phyloP scores from a whole-genome alignment of 2,888 invertebrate genomes.

The Stratiomys singularior region DNA sequence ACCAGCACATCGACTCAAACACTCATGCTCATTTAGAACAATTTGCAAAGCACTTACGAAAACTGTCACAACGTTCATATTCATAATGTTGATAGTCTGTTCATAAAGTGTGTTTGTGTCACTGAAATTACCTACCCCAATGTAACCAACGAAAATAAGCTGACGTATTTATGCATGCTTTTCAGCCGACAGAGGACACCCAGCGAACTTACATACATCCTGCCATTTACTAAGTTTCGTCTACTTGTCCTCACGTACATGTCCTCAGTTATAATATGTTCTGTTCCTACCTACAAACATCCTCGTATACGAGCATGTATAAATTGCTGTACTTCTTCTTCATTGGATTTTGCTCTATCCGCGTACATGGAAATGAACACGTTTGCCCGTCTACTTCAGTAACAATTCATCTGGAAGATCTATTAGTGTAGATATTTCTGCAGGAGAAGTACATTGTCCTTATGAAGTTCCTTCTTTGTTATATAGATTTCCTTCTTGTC shows the following conservation, averaged over 20 bases:
- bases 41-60: conserved; percentile 23
- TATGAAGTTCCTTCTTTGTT: conserved; percentile 11
- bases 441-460: conserved; percentile 6
- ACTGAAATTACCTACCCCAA: conserved; percentile 28
- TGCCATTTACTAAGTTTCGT: not conserved
- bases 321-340: not conserved
- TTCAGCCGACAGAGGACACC: too few relatives aligned
- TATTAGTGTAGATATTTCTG: conserved; percentile 14
- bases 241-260: not conserved
- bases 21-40: conserved; percentile 6
- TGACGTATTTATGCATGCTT: not conserved
- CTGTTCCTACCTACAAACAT: too few relatives aligned
- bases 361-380: conserved; percentile 14
- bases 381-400: conserved; percentile 2
- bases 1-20: not conserved
- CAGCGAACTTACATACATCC: not conserved
- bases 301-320: too few relatives aligned
- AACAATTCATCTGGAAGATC: conserved; percentile 8
- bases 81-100: conserved; percentile 1
- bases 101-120: conserved; percentile 18
- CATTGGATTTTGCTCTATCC: not conserved
- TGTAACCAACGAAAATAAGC: conserved; percentile 11
- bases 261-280: not conserved
- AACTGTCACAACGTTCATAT: conserved; percentile 26
- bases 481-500: conserved; percentile 11